Base-by-base conservation (phyloP, 2,888 invertebrate genomes). In the Biston betularia region DNA sequence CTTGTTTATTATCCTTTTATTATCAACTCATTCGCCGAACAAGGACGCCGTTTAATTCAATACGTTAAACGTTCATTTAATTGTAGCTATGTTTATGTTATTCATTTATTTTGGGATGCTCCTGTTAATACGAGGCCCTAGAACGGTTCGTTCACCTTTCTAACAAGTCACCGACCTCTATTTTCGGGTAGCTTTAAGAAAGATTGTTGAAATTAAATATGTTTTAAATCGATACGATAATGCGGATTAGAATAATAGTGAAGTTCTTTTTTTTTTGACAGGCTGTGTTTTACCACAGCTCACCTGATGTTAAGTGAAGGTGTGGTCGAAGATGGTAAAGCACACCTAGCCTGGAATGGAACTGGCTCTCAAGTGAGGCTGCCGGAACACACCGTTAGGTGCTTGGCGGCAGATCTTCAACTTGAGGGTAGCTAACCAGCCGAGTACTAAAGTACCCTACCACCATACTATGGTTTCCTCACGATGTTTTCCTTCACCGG, bases 1-100 rank as follows among this genome's bases (percentile, higher is more conserved):
- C 90, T 88, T 90, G 89, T 93, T 93, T 93, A 93, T 92, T 93
- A 92, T 91, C 92, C 82, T 92, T 93, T 93, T 93, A 93, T 92
- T 92, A 92, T 92, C 92, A 89, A 89, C 91, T 90, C 92, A 90
- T 93, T 93, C 89, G 86, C 82, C 79, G 88, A 89, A 92, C 92
- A 89, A 91, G 90, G 90, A 88, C 88, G 85, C 76, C 82, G 86
- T 88, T 91, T 88, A 90, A 91, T 90, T 88, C 87, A 89, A 90
- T 89, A 86, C 83, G 74, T 78, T 74, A 75, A 75, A 73, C 58
- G 72, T 66, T 61, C 69, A 50, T 60, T 66, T 71, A 74, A 72
- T 72, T 71, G 71, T 71, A 73, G 70, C 65, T 74, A 71, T 72
- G 69, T 74, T 73, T 73, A 73, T 68, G 53, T 67, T 63, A 60